These are phyloP conservation scores for Amphilophus citrinellus DNA, from an alignment of 2,113 vertebrate species.

Conservation along the genomic window DNA sequence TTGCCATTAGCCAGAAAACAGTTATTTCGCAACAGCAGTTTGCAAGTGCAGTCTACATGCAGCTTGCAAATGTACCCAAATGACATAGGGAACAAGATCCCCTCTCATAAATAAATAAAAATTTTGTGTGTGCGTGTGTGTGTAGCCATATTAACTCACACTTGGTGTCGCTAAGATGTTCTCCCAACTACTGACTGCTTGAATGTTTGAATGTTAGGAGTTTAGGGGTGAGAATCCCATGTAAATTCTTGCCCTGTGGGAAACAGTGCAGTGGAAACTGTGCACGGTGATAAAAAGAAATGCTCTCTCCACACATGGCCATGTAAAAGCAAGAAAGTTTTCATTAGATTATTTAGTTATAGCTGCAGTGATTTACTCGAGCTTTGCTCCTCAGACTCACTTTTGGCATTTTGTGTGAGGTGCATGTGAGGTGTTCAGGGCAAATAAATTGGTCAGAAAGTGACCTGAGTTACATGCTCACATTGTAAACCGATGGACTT, in stretches of 20 bases:
- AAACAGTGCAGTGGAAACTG: not conserved
- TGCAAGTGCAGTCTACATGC: not conserved
- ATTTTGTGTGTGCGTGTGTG: not conserved
- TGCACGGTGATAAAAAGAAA: not conserved
- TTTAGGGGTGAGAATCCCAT: slow-evolving; percentile 7
- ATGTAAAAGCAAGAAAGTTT: not conserved
- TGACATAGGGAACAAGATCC: not conserved
- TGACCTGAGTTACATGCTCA: not conserved
- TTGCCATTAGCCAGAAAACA: not conserved
- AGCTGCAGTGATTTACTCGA: not conserved
- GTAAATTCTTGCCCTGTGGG: not conserved
- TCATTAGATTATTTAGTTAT: not conserved
- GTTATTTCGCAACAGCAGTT: slow-evolving; percentile 4
- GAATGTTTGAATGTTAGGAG: not conserved
- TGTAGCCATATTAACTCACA: too few relatives aligned
- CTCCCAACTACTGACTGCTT: not conserved
- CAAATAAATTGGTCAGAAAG: not conserved
- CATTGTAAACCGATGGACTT: not conserved
- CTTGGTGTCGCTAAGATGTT: not conserved
- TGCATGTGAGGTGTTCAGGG: not conserved
- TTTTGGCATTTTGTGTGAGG: not conserved
- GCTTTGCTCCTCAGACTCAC: not conserved
- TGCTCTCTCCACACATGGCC: not conserved
- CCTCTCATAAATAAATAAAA: not conserved
- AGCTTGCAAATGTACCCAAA: not conserved